These are phyloP conservation scores for Therioaphis trifolii DNA, from an alignment of 2,888 invertebrate genomes.

Conservation along the genomic window DNA sequence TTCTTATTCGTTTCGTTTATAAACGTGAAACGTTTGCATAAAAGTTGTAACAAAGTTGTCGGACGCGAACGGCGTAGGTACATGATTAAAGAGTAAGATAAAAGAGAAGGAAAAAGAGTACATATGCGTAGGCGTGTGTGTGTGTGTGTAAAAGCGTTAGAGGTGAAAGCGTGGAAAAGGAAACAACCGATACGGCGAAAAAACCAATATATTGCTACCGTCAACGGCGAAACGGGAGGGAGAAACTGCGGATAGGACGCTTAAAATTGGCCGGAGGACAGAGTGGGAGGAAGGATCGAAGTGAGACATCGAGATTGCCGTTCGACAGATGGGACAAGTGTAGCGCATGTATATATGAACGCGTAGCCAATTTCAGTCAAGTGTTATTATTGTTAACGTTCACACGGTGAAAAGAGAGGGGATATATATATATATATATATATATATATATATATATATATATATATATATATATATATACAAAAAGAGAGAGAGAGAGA, in stretches of 20 bases:
- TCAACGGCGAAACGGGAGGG: not conserved
- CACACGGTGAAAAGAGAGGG: not conserved
- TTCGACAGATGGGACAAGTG: slow-evolving; percentile 62
- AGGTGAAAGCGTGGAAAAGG: not conserved
- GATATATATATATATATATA: too few species aligned
- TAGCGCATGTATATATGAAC: not conserved
- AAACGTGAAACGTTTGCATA: too few species aligned
- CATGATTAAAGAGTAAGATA: too few species aligned
- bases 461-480: too few species aligned
- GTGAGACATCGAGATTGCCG: slow-evolving; percentile 59
- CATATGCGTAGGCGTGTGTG: too few species aligned
- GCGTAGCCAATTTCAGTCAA: slow-evolving; percentile 56
- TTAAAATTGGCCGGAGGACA: too few species aligned
- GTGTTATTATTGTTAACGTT: slow-evolving; percentile 59
- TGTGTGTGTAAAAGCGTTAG: not conserved
- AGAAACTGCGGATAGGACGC: not conserved
- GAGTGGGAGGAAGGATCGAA: not conserved
- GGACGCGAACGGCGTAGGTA: too few species aligned
- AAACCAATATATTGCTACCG: not conserved
- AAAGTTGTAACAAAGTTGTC: too few species aligned
- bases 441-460: too few species aligned
- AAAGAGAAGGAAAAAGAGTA: too few species aligned
- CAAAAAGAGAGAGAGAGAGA: not conserved
- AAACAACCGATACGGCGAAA: not conserved
- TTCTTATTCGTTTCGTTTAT: too few species aligned